A percentile compares a stretch with the other conserved stretches of the same genome.
These are phyloP conservation scores for Tigriopus californicus DNA, from an alignment of 2,888 invertebrate species.

Conservation along the genomic window DNA sequence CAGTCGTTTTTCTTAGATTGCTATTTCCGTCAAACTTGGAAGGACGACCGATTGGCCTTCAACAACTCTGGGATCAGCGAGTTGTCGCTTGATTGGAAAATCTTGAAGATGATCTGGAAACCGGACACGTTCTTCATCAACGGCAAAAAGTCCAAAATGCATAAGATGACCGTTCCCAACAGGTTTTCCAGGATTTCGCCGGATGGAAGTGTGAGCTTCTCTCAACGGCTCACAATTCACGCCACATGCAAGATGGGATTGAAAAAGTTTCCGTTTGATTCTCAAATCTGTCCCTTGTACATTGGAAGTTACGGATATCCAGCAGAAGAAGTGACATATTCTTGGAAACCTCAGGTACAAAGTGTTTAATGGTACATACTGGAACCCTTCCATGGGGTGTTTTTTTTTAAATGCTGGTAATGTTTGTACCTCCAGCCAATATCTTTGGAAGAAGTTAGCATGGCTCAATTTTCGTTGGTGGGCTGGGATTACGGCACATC, in stretches of 20 bases:
- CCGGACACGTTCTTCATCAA: slow-evolving; percentile 39
- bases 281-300: slow-evolving; percentile 31
- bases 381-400: too few relatives aligned
- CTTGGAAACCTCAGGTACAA: slow-evolving; percentile 31
- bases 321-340: slow-evolving; percentile 35
- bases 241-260: slow-evolving; percentile 35
- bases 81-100: slow-evolving; percentile 35
- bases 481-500: neutral
- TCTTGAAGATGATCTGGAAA: slow-evolving; percentile 38
- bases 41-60: slow-evolving; percentile 35
- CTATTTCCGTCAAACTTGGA: slow-evolving; percentile 34
- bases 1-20: slow-evolving; percentile 28
- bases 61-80: slow-evolving; percentile 23
- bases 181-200: slow-evolving; percentile 30
- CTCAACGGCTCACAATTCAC: slow-evolving; percentile 30
- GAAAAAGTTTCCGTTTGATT: slow-evolving; percentile 34
- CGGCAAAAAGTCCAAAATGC: slow-evolving; percentile 35
- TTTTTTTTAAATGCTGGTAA: too few relatives aligned
- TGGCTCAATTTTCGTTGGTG: slow-evolving; percentile 4
- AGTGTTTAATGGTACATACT: slow-evolving; percentile 32
- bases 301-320: slow-evolving; percentile 38
- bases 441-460: neutral
- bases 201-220: slow-evolving; percentile 6
- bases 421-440: slow-evolving; percentile 26
- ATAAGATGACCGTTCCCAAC: slow-evolving; percentile 36